Evolutionary conservation across 2,888 invertebrate species (phyloP).

Genomic region (Caenorhabditis drosophilae): DNA sequence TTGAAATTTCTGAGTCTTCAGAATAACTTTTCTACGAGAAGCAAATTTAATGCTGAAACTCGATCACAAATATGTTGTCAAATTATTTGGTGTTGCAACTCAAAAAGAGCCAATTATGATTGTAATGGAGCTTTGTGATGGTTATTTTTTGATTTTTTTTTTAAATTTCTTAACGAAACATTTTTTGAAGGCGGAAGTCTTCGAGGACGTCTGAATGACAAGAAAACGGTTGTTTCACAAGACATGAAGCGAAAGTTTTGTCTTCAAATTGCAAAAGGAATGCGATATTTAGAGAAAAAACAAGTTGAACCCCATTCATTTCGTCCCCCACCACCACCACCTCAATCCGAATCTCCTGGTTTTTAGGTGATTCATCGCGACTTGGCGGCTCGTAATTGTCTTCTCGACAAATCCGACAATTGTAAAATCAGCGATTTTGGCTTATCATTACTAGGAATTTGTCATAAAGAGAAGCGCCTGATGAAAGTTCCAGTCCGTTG

Average conservation of each 20-base stretch:
- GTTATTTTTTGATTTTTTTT: conserved; percentile 4
- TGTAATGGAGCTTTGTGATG: conserved; percentile 53
- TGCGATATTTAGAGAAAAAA: conserved; percentile 52
- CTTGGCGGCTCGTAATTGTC: conserved; percentile 50
- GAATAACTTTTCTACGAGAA: conserved; percentile 54
- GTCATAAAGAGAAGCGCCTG: conserved; percentile 50
- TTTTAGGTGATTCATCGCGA: conserved; percentile 51
- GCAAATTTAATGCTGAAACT: conserved; percentile 58
- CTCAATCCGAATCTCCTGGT: background rate
- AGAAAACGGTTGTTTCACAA: conserved; percentile 1
- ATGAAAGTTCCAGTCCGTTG: conserved; percentile 52
- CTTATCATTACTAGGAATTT: conserved; percentile 46
- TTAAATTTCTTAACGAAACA: background rate
- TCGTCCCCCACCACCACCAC: too few relatives aligned
- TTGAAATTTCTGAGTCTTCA: conserved; percentile 11
- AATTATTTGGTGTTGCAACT: conserved; percentile 53
- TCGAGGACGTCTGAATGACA: conserved; percentile 14
- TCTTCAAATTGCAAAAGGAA: conserved; percentile 45
- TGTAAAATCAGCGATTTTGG: conserved; percentile 61
- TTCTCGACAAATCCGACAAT: conserved; percentile 36
- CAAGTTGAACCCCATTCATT: conserved; percentile 17
- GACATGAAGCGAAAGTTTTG: conserved; percentile 32
- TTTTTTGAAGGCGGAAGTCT: conserved; percentile 37
- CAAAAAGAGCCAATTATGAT: conserved; percentile 59
- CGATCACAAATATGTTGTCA: conserved; percentile 50